phyloP scores from a whole-genome alignment of 1,140 invertebrate genomes.

The Rhopalosiphum padi region DNA sequence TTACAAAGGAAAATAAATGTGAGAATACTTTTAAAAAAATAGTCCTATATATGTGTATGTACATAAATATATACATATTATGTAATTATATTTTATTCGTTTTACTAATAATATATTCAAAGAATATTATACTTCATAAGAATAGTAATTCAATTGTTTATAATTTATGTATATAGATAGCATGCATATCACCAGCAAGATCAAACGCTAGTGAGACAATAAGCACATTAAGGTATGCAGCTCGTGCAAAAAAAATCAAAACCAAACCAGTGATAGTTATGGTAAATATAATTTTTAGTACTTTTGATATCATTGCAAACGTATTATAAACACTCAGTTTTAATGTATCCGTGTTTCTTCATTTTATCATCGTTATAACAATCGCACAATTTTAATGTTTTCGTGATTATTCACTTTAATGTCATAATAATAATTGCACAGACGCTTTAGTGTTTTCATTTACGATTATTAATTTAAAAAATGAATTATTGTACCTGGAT shows the following conservation, averaged over 20 bases:
- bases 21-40: background rate
- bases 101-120: background rate
- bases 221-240: conserved; percentile 89
- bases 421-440: background rate
- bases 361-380: too few relatives aligned
- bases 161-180: conserved; percentile 73
- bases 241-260: conserved; percentile 84
- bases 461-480: background rate
- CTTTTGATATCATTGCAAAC: background rate
- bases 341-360: background rate
- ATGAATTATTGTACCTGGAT: background rate
- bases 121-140: background rate
- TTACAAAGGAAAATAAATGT: background rate
- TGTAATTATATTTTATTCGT: background rate
- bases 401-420: too few relatives aligned
- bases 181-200: conserved; percentile 85
- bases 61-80: background rate
- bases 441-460: background rate
- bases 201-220: conserved; percentile 89
- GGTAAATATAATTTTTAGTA: conserved; percentile 67
- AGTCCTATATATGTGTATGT: background rate
- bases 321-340: background rate
- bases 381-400: too few relatives aligned
- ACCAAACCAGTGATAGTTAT: conserved; percentile 92
- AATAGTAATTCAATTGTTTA: background rate